phyloP scores from a whole-genome alignment of 2,113 vertebrate species.

The Megalops atlanticus region DNA sequence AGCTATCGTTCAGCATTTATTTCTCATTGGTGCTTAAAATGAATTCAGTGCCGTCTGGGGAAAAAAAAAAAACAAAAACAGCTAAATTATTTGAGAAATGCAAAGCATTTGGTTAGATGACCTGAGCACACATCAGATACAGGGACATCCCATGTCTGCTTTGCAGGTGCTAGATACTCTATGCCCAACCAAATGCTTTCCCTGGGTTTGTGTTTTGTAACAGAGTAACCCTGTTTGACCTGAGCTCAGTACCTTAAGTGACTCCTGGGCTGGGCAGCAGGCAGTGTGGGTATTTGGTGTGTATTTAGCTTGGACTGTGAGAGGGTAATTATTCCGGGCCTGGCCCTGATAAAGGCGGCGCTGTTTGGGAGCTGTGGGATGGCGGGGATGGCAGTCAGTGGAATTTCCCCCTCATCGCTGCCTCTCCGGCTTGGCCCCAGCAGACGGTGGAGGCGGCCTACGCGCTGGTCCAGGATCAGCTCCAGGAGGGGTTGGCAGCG shows the following conservation, averaged over 20 bases:
- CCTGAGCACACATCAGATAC: not conserved
- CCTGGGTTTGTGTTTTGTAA: not conserved
- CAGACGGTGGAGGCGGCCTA: slow-evolving; percentile 83
- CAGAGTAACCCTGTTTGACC: not conserved
- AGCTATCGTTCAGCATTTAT: too few relatives aligned
- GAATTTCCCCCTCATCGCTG: not conserved
- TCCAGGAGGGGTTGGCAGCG: slow-evolving; percentile 69
- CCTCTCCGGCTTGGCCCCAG: not conserved
- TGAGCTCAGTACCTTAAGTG: not conserved
- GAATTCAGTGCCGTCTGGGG: not conserved
- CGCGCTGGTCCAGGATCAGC: slow-evolving; percentile 75
- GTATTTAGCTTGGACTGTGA: not conserved
- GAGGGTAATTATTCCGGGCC: not conserved
- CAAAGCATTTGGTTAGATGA: not conserved
- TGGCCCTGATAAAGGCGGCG: not conserved
- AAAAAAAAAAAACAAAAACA: not conserved
- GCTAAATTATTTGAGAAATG: not conserved
- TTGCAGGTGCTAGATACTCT: not conserved
- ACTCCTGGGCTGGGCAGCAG: not conserved
- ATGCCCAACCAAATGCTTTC: not conserved
- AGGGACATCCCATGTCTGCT: not conserved
- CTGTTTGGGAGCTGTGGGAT: not conserved
- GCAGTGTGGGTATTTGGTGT: not conserved
- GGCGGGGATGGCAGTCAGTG: not conserved
- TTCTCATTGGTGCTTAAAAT: not conserved